These are phyloP conservation scores for Erinaceus europaeus DNA, from an alignment of 2,113 vertebrate species.

Conservation along the genomic window DNA sequence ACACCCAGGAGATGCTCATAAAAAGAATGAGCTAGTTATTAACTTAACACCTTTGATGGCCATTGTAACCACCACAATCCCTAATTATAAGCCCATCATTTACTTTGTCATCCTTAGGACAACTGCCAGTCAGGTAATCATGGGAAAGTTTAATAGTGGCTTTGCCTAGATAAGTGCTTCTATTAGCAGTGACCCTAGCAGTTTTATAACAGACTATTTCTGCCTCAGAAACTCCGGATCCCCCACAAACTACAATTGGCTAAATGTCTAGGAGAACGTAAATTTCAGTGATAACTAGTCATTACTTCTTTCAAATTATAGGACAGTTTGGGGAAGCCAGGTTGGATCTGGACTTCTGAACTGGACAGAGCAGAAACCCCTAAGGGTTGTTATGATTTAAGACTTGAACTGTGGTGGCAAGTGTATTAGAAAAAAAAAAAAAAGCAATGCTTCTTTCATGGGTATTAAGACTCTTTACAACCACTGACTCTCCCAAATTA, in stretches of 20 bases:
- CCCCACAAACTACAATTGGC: not conserved
- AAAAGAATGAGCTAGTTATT: conserved; percentile 48
- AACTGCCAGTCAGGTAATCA: not conserved
- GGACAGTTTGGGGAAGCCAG: not conserved
- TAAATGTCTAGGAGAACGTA: not conserved
- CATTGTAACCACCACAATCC: not conserved
- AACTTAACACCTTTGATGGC: not conserved
- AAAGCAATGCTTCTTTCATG: not conserved
- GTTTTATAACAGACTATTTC: not conserved
- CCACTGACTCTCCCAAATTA: not conserved
- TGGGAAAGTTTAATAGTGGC: not conserved
- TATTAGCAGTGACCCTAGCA: not conserved
- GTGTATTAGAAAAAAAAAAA: not conserved
- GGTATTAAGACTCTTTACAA: not conserved
- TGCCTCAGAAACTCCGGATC: not conserved
- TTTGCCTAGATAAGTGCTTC: not conserved
- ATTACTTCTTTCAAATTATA: conserved; percentile 2
- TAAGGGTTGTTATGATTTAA: fast-evolving
- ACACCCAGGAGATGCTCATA: conserved; percentile 62
- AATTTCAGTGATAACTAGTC: not conserved
- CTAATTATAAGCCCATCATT: not conserved
- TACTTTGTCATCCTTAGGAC: not conserved
- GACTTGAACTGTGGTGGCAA: not conserved
- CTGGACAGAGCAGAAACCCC: not conserved
- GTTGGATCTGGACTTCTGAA: not conserved